Base-by-base conservation (phyloP, 2,797 vertebrate species). In the Neosilurus mollespiculum region DNA sequence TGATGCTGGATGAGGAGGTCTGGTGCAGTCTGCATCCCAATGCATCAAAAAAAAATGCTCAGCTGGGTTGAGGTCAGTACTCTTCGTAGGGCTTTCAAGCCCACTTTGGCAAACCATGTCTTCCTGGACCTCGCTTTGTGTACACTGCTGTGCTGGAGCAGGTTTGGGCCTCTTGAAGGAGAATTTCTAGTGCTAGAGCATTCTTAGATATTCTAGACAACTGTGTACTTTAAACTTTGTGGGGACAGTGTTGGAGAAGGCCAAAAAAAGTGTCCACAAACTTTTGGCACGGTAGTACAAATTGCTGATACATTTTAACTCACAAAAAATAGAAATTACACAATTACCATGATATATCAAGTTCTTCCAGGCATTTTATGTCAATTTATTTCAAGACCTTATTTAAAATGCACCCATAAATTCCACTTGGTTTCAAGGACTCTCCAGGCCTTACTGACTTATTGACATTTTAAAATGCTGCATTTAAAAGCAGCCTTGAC, bases 401-500 rank as follows among this genome's bases (percentile, higher is more conserved):
- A 61, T 77, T 61, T 61, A 12, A 43, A 61, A 61, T 77, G 56
- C 34, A 61, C 56, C 37, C 56, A 77, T 77, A 61, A 77, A 61
- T 43, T 43, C 56, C 34, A 43, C 56, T 26, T 37, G 56, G 56
- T 59, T 14, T 22, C 12, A 77, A 15, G 81, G 51, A 73, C 34
- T 73, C 73, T 70, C 22, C 7, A 30, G 80, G 56, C 30, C 10
- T 80, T 66, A 83, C 84, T 53, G 75, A 71, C 67, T 72, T 84
- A 86, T 84, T 86, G 80, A 67, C 72, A 18, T 81, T 79, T 83
- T 20, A 83, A 71, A 85, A 83, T 70, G 78, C 78, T 83, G 67
- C 76, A 80, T 80, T 81, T 82, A 82, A 84, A 76, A 58, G 82
- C 49, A 16, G 59, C 72, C 62, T 83, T 43, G 66, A 65, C 72